These are phyloP conservation scores for Aquatica leii DNA, from an alignment of 2,888 invertebrate species.

Conservation along the genomic window DNA sequence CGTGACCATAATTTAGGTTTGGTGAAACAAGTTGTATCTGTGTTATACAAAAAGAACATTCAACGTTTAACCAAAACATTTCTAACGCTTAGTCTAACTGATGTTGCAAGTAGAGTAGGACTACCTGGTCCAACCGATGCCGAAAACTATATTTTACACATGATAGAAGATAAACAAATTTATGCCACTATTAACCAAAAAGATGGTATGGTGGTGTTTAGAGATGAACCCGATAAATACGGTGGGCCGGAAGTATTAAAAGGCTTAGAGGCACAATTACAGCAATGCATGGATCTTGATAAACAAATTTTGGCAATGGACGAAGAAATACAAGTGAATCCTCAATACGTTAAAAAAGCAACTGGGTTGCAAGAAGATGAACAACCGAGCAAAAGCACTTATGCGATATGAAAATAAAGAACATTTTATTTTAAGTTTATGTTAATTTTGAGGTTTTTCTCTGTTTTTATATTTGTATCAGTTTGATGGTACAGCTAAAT, in stretches of 20 bases:
- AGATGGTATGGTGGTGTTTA: conserved; percentile 97
- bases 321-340: conserved; percentile 92
- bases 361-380: conserved; percentile 60
- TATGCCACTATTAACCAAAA: conserved; percentile 97
- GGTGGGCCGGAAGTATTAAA: conserved; percentile 89
- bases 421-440: background rate
- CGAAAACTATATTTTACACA: conserved; percentile 91
- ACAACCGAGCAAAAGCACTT: conserved; percentile 59
- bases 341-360: conserved; percentile 68
- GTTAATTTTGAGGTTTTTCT: background rate
- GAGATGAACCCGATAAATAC: conserved; percentile 95
- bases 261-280: conserved; percentile 86
- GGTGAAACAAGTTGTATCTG: conserved; percentile 85
- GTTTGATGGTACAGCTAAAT: conserved; percentile 6
- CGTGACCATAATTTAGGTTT: conserved; percentile 82
- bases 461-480: background rate
- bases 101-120: conserved; percentile 90
- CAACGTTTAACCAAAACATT: conserved; percentile 96
- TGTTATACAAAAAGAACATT: conserved; percentile 95
- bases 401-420: conserved; percentile 53
- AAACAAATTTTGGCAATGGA: conserved; percentile 92
- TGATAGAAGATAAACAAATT: conserved; percentile 98
- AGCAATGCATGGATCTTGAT: conserved; percentile 86
- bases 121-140: conserved; percentile 86
- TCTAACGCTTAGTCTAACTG: conserved; percentile 85